phyloP scores from a whole-genome alignment of 2,113 vertebrate species.

The Serinus canaria region DNA sequence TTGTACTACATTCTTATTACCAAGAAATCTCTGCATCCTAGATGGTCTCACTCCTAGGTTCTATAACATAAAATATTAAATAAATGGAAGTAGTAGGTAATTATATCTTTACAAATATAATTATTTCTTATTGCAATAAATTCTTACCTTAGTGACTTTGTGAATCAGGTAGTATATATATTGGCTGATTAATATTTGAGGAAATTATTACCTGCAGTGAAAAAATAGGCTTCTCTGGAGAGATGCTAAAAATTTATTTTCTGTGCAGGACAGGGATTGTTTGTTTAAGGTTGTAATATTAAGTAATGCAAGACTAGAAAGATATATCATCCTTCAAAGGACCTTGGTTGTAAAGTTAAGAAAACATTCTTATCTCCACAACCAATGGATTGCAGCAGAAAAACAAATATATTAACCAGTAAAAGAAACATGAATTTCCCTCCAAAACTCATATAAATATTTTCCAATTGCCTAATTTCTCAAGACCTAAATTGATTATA shows the following conservation, averaged over 20 bases:
- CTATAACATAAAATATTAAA: not conserved
- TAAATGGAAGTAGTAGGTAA: not conserved
- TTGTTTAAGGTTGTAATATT: conserved; percentile 39
- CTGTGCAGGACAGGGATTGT: not conserved
- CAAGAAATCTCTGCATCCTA: not conserved
- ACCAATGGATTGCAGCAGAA: conserved; percentile 4
- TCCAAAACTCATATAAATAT: conserved; percentile 70
- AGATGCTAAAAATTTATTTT: not conserved
- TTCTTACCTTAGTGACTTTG: not conserved
- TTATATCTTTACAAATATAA: not conserved
- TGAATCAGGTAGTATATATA: not conserved
- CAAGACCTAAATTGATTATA: conserved; percentile 71
- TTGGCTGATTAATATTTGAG: not conserved
- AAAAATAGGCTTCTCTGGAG: not conserved
- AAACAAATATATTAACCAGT: conserved; percentile 54
- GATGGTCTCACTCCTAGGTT: not conserved
- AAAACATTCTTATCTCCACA: not conserved
- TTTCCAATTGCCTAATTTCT: conserved; percentile 73
- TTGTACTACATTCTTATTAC: not conserved
- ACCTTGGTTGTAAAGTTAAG: conserved; percentile 65
- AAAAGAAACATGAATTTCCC: conserved; percentile 59
- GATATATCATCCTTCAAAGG: conserved; percentile 62
- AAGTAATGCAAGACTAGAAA: conserved; percentile 40
- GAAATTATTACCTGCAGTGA: not conserved
- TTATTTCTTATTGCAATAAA: not conserved